These are phyloP conservation scores for Phycodurus eques DNA, from an alignment of 2,113 vertebrate genomes.

Conservation along the genomic window DNA sequence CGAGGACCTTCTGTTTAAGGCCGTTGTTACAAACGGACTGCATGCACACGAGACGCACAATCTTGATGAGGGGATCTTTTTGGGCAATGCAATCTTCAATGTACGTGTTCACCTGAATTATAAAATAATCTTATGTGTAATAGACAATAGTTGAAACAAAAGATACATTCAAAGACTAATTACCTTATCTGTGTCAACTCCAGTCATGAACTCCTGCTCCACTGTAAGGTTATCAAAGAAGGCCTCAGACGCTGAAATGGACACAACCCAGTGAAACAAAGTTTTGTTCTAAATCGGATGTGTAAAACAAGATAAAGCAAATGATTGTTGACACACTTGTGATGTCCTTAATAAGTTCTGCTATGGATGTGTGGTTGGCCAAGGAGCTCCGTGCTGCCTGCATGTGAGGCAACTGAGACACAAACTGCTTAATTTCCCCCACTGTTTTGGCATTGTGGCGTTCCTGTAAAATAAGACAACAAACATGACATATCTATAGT, in stretches of 20 bases:
- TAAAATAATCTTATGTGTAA: background rate
- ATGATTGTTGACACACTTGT: conserved; percentile 79
- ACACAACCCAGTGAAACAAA: conserved; percentile 3
- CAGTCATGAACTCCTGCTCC: conserved; percentile 99
- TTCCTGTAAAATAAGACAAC: conserved; percentile 73
- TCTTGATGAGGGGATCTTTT: conserved; percentile 90
- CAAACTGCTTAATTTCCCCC: conserved; percentile 98
- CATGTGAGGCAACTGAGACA: conserved; percentile 97
- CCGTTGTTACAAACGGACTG: conserved; percentile 96
- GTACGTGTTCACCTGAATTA: conserved; percentile 81
- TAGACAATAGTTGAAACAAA: too few species aligned
- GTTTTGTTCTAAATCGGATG: background rate
- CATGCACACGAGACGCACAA: conserved; percentile 87
- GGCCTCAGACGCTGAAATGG: conserved; percentile 88
- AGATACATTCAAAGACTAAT: background rate
- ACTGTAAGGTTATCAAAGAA: conserved; percentile 98
- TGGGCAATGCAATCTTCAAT: conserved; percentile 94
- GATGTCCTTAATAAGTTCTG: conserved; percentile 95
- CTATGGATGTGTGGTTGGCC: conserved; percentile 95
- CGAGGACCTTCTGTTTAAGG: conserved; percentile 92
- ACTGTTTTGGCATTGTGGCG: conserved; percentile 95
- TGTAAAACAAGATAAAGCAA: background rate
- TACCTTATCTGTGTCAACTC: conserved; percentile 95
- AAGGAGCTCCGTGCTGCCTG: conserved; percentile 91
- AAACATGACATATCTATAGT: background rate